A percentile compares a stretch with the other conserved stretches of the same genome.
These are phyloP conservation scores for Euura saliciscinereae DNA, from an alignment of 1,140 invertebrate species.

Conservation along the genomic window DNA sequence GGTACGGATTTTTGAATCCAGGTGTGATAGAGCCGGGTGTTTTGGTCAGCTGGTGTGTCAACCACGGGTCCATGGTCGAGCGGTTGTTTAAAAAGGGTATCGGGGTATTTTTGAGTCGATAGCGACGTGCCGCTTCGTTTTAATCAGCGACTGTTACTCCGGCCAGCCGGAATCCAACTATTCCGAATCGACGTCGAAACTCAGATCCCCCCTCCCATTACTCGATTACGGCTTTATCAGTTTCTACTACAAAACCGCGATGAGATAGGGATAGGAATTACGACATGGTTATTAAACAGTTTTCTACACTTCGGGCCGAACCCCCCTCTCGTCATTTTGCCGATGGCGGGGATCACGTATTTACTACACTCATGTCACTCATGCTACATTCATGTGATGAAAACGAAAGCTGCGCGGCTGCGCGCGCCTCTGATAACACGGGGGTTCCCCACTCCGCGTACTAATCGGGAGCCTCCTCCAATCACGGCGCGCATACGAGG, in stretches of 20 bases:
- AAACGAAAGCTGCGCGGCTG: too few relatives aligned
- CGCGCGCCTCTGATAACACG: too few relatives aligned
- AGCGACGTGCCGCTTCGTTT: background rate
- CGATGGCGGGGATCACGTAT: too few relatives aligned
- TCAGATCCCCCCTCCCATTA: background rate
- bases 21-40: background rate
- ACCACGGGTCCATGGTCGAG: conserved; percentile 29
- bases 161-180: background rate
- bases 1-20: conserved; percentile 58
- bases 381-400: too few relatives aligned
- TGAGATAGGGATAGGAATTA: background rate
- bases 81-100: background rate
- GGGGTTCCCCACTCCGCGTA: too few relatives aligned
- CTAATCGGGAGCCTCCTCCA: too few relatives aligned
- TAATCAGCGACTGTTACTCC: background rate
- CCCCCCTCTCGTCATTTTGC: too few relatives aligned
- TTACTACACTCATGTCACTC: too few relatives aligned
- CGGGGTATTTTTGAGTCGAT: background rate
- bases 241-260: background rate
- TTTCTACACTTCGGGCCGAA: background rate
- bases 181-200: background rate
- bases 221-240: background rate
- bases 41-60: conserved; percentile 15
- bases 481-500: too few relatives aligned
- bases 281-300: background rate